Evolutionary conservation across 2,888 invertebrate species (phyloP).

Genomic region (Microctonus aethiopoides): DNA sequence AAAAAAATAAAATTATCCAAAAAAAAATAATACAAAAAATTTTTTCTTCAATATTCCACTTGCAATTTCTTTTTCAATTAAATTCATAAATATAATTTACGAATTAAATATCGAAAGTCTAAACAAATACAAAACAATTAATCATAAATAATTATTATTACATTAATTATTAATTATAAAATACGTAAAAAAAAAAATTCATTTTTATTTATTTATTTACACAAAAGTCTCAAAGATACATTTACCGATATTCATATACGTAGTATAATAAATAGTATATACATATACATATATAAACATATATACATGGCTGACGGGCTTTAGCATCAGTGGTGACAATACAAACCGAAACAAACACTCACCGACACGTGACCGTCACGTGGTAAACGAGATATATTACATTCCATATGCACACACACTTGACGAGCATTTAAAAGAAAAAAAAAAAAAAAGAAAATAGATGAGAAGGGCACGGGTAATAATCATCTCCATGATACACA

Average conservation of each 20-base stretch:
- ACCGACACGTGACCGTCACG: slow-evolving; percentile 69
- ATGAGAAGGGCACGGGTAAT: not conserved
- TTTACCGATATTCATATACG: not conserved
- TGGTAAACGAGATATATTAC: slow-evolving; percentile 67
- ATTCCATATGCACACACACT: slow-evolving; percentile 66
- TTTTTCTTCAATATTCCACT: too few species aligned
- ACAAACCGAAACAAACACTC: slow-evolving; percentile 68
- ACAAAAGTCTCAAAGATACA: not conserved
- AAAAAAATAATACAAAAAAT: too few species aligned
- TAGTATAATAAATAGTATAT: slow-evolving; percentile 3
- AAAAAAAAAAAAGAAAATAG: not conserved
- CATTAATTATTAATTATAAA: too few species aligned
- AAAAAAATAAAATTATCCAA: too few species aligned
- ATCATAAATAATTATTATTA: too few species aligned
- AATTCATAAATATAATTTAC: too few species aligned
- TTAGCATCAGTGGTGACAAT: slow-evolving; percentile 65
- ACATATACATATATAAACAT: not conserved
- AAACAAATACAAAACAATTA: too few species aligned
- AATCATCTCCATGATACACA: slow-evolving; percentile 30
- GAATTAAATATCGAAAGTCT: too few species aligned
- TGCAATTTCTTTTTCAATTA: too few species aligned
- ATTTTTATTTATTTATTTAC: too few species aligned
- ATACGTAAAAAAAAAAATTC: too few species aligned
- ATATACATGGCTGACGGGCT: slow-evolving; percentile 34
- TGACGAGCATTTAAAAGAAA: slow-evolving; percentile 61